Conservation (phyloP, 2,888 invertebrate species). For the Gymnoscelis rufifasciata region DNA sequence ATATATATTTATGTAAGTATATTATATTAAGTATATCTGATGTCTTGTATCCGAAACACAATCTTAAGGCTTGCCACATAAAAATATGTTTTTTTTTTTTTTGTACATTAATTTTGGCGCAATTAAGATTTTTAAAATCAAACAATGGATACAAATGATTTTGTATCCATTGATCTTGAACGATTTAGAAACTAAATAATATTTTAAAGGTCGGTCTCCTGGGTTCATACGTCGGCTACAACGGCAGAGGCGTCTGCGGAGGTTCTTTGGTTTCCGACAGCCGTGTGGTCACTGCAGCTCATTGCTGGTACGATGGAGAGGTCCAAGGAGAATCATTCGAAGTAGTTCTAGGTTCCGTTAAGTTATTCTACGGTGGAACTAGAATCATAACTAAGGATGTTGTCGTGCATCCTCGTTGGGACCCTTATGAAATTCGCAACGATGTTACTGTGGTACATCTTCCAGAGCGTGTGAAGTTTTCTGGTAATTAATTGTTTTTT, state of each 20-base stretch:
- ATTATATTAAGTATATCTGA: too few relatives aligned
- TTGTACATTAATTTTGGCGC: too few relatives aligned
- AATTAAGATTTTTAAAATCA: too few relatives aligned
- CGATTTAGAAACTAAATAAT: too few relatives aligned
- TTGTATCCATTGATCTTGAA: too few relatives aligned
- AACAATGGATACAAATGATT: too few relatives aligned
- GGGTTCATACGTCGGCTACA: constrained; percentile 27
- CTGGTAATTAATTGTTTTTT: neutral
- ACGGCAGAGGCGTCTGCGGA: constrained; percentile 44
- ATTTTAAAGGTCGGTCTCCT: constrained; percentile 43
- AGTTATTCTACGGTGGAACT: neutral
- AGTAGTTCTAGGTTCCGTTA: neutral
- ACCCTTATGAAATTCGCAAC: neutral
- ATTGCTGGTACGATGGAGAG: constrained; percentile 18
- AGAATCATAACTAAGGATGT: neutral
- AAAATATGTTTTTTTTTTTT: too few relatives aligned
- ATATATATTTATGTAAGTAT: too few relatives aligned
- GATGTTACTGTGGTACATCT: neutral
- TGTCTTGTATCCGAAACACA: too few relatives aligned
- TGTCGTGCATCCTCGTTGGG: neutral
- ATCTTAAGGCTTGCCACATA: too few relatives aligned
- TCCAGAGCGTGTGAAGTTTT: neutral
- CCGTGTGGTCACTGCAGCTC: constrained; percentile 47
- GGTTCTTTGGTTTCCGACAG: constrained; percentile 41
- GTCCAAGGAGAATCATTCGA: neutral